phyloP scores from a whole-genome alignment of 2,113 vertebrate genomes.

The Paratilapia polleni region DNA sequence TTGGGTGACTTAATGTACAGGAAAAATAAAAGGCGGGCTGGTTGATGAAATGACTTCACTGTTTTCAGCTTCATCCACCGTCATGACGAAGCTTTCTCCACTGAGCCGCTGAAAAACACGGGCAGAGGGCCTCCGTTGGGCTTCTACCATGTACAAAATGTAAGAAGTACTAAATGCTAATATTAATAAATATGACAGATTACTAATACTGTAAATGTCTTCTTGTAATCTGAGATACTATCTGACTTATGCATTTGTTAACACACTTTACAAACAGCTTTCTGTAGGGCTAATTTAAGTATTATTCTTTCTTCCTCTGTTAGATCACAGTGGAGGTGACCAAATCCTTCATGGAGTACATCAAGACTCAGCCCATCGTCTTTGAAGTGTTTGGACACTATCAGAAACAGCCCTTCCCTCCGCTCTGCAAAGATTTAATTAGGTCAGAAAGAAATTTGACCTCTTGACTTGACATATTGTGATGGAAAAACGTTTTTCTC shows the following conservation, averaged over 20 bases:
- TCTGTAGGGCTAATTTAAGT: not conserved
- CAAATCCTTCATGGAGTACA: conserved; percentile 94
- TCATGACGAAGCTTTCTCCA: conserved; percentile 97
- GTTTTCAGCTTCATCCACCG: conserved; percentile 93
- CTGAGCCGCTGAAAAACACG: conserved; percentile 97
- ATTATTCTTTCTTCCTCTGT: not conserved
- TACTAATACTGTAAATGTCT: not conserved
- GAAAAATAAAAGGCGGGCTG: not conserved
- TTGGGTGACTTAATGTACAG: not conserved
- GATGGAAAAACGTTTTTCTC: not conserved
- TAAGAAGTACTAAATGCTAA: conserved; percentile 63
- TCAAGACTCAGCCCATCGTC: conserved; percentile 96
- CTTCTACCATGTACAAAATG: conserved; percentile 98
- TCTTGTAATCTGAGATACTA: not conserved
- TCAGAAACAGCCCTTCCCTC: conserved; percentile 96
- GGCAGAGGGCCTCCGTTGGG: conserved; percentile 95
- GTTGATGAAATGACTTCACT: not conserved
- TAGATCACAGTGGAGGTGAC: conserved; percentile 98
- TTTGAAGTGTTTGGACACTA: conserved; percentile 99
- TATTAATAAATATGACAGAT: not conserved
- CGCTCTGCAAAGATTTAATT: conserved; percentile 95
- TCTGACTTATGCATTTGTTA: not conserved
- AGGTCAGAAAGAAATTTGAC: conserved; percentile 78
- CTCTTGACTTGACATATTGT: not conserved
- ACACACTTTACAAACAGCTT: not conserved